Base-by-base conservation (phyloP, 92 coral and sea anemone genomes). In the Pocillopora grandis region DNA sequence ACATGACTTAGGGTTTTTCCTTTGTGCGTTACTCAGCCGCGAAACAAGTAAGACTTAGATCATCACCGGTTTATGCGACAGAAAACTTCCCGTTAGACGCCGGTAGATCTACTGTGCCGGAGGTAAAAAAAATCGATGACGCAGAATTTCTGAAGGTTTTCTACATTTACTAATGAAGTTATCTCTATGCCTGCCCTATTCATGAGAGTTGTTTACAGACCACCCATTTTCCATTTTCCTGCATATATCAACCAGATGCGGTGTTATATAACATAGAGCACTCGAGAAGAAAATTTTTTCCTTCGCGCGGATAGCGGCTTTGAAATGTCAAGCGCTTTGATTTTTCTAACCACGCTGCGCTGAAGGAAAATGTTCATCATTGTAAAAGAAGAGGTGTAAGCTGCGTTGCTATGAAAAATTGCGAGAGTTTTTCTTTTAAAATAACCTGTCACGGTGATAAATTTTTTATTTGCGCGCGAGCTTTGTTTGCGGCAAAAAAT, bases 391-490 rank as follows among this genome's bases (percentile, higher is more conserved):
- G 33, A 55, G 33, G 17, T 21, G 75, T 15, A 33, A 35, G 9
- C 33, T 37, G 18, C 23, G 20, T 68, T 16, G 18, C 55, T 55
- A 15, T 35, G 20, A 66, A 66, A 66, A 58, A 17, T 68, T 48
- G 76, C 84, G 33, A 81, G 84, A 66, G 33, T 65, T 33, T 65
- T 74, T 71, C 61, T 69, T 35, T 14, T 35, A n/a, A 3, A 17
- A 58, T 60, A 81, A 81, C 85, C 85, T 81, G 85, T 71, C 49
- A 71, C 57, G 60, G 52, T 27, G 58, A 65, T 82, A 58, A 87
- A 80, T 80, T 64, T 73, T 87, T 81, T 48, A 71, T 60, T 58
- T 55, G 23, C 78, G 62, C 18, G 33, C 35, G 52, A 52, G 63
- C 55, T 49, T 42, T 61, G 61, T 66, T 76, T 59, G 90, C 49